Percentiles rank a stretch among this genome's conserved stretches.
Evolutionary conservation across 2,888 invertebrate genomes (phyloP).

Genomic region (Lutraria lutraria): DNA sequence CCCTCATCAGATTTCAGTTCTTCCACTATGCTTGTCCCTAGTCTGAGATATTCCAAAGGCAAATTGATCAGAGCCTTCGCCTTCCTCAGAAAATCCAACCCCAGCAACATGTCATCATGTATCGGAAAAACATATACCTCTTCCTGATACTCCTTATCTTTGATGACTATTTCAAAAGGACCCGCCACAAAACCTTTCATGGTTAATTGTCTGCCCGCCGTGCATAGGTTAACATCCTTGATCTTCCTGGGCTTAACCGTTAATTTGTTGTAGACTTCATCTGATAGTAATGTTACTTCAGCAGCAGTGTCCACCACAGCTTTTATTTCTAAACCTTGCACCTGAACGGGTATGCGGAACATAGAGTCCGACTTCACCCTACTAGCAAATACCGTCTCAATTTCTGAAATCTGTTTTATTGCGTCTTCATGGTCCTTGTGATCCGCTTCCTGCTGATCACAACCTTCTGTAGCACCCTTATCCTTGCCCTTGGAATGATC

Average conservation of each 20-base stretch:
- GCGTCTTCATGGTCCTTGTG: no score
- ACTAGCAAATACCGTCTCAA: no score
- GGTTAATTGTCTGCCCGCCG: conserved; percentile 22
- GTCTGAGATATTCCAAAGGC: not conserved
- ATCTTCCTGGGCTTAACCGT: not conserved
- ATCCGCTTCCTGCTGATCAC: no score
- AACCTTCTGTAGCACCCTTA: no score
- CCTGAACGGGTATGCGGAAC: no score
- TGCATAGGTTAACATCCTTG: conserved; percentile 14
- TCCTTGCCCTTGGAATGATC: no score
- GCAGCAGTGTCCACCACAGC: conserved; percentile 41
- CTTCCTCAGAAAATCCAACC: conserved; percentile 27
- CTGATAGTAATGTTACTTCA: conserved; percentile 36
- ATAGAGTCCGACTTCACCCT: no score
- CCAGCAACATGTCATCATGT: conserved; percentile 42
- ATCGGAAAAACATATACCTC: conserved; percentile 24
- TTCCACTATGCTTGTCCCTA: conserved; percentile 1
- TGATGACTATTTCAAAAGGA: not conserved
- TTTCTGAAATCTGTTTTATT: no score
- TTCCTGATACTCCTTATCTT: not conserved
- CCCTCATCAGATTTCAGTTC: not conserved
- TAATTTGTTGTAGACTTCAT: conserved; percentile 16
- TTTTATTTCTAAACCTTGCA: no score
- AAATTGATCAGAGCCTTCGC: conserved; percentile 20
- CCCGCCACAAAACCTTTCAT: conserved; percentile 31